Evolutionary conservation across 35 echinoderm and acorn worm species (phyloP).

Genomic region (Amphiura filiformis): DNA sequence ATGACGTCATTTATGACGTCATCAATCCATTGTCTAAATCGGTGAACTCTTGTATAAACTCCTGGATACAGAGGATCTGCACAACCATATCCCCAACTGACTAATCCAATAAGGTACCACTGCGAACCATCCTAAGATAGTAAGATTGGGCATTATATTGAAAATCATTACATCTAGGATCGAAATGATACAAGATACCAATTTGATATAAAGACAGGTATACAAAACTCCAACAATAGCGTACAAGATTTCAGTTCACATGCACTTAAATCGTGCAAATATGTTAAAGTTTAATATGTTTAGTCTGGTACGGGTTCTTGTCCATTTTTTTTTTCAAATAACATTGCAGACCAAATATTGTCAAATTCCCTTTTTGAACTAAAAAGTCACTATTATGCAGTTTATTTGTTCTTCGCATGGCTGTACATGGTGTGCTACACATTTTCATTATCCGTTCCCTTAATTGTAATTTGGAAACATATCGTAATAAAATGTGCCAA

Average conservation of each 20-base stretch:
- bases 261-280: background rate
- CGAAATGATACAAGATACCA: background rate
- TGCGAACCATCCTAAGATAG: background rate
- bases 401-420: too few relatives aligned
- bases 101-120: too few relatives aligned
- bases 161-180: background rate
- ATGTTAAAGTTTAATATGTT: background rate
- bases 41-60: background rate
- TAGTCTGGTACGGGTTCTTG: background rate
- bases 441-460: background rate
- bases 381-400: too few relatives aligned
- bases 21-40: background rate
- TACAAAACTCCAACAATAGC: too few relatives aligned
- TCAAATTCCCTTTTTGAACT: too few relatives aligned
- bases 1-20: too few relatives aligned
- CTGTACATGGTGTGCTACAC: too few relatives aligned
- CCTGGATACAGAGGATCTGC: background rate
- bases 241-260: too few relatives aligned
- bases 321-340: too few relatives aligned
- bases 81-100: background rate
- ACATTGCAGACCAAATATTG: too few relatives aligned
- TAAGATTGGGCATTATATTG: background rate
- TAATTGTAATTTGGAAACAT: background rate
- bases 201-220: background rate
- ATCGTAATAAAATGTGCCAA: background rate